Evolutionary conservation across 1,140 invertebrate species (phyloP).

Genomic region (Dreissena polymorpha): DNA sequence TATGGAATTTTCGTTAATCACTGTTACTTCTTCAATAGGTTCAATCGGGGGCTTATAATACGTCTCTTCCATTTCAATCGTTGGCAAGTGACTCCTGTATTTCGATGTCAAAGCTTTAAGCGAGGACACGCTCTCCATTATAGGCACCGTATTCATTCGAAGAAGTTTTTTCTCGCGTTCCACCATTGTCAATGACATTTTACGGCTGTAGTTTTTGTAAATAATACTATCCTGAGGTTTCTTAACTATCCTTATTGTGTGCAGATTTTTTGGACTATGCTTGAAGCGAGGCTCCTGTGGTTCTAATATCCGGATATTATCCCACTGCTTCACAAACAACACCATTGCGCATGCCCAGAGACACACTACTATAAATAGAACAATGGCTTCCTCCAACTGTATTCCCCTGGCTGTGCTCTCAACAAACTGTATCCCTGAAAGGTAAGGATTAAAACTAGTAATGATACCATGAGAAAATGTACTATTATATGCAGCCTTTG

Average conservation of each 20-base stretch:
- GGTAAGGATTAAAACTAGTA: not conserved
- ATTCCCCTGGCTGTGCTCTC: constrained; percentile 21
- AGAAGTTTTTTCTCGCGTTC: constrained; percentile 72
- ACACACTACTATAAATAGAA: constrained; percentile 67
- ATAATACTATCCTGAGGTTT: constrained; percentile 75
- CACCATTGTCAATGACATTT: constrained; percentile 74
- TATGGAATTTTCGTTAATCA: too few relatives aligned
- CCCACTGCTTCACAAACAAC: constrained; percentile 73
- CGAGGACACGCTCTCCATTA: constrained; percentile 63
- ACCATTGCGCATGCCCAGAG: constrained; percentile 71
- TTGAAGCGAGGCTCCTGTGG: constrained; percentile 69
- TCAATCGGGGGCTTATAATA: not conserved
- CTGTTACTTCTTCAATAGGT: too few relatives aligned
- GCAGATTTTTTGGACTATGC: constrained; percentile 75
- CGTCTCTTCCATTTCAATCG: constrained; percentile 58
- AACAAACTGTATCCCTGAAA: constrained; percentile 33
- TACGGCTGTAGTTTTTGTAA: constrained; percentile 74
- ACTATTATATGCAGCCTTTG: not conserved
- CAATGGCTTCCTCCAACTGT: constrained; percentile 66
- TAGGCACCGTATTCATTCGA: constrained; percentile 71
- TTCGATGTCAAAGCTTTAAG: constrained; percentile 31
- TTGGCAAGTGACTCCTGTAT: constrained; percentile 14
- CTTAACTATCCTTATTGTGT: constrained; percentile 73
- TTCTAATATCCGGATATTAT: constrained; percentile 72
- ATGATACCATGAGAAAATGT: not conserved